Evolutionary conservation across 2,113 vertebrate species (phyloP), one percentile per base, ranked within the genome.

Genomic region (Osmerus mordax): DNA sequence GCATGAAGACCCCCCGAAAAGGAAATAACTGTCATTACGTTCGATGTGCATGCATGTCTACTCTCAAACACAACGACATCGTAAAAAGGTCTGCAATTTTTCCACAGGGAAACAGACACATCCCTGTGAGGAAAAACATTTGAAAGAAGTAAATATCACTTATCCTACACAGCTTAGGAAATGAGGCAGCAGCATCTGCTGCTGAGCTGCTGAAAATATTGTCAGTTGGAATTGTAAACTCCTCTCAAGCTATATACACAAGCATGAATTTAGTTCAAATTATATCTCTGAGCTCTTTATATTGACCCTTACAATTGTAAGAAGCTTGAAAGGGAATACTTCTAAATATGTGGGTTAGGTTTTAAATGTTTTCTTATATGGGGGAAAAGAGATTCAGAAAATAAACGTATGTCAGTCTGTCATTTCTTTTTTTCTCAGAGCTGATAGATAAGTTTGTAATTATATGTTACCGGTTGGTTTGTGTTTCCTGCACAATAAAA

Each of bases 1-100:
- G 54, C 41, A 47, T 47, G 8, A 47, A 77, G 78, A 36, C 3
- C 23, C 58, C 28, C 58, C 9, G 7, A 64, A 64, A 64, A 84
- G 83, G 81, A 88, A 89, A 89, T 87, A 87, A 87, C 83, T 84
- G 83, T 84, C 82, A 84, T 89, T 87, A 88, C 67, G 66, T 78
- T 83, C 55, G 81, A 71, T 71, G 75, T 69, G 81, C 19, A 29
- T 73, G 79, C n/a, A 23, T 75, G 77, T 84, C 55, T 78, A 52
- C 74, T 82, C 81, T 79, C 78, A 73, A 47, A 54, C 61, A 32
- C 55, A 74, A 54, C n/a, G 4, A 36, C 21, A 15, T 47, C 51
- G 21, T 23, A 62, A 7, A 53, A 78, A 81, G 80, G 65, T 72
- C 72, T 69, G 70, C 85, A 82, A 79, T 87, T 86, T 80, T 85